A percentile compares a stretch with the other conserved stretches of the same genome.
Evolutionary conservation across 1,140 invertebrate genomes (phyloP).

Genomic region (Dendrolimus punctatus): DNA sequence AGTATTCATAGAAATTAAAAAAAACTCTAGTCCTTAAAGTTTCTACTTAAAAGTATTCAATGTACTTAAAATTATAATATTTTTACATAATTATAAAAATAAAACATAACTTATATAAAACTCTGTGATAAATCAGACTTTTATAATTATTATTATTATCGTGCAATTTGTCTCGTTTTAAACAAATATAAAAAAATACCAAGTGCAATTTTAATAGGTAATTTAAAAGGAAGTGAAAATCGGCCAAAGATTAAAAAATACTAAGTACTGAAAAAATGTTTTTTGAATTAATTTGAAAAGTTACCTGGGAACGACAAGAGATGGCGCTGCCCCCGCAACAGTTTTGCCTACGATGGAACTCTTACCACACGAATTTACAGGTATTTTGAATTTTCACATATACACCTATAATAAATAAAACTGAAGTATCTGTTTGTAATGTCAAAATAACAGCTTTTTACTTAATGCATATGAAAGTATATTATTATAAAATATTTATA

Average conservation of each 20-base stretch:
- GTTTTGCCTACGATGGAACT: slow-evolving; percentile 92
- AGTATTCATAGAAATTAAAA: too few relatives aligned
- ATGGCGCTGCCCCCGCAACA: slow-evolving; percentile 76
- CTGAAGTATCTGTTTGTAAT: background rate
- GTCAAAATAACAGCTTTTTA: too few relatives aligned
- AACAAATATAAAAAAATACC: slow-evolving; percentile 9
- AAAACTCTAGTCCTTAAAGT: slow-evolving; percentile 22
- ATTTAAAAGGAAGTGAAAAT: slow-evolving; percentile 20
- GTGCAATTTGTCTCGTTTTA: slow-evolving; percentile 38
- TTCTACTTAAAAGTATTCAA: slow-evolving; percentile 52
- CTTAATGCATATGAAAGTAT: too few relatives aligned
- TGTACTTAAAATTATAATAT: slow-evolving; percentile 34
- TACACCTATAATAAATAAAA: background rate
- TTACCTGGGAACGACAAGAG: slow-evolving; percentile 15
- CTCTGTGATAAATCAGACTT: background rate
- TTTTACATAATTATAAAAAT: slow-evolving; percentile 19
- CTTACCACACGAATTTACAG: slow-evolving; percentile 88
- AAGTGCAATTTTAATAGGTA: slow-evolving; percentile 20
- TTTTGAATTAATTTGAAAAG: slow-evolving; percentile 6
- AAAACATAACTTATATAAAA: slow-evolving; percentile 46
- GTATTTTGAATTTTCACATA: slow-evolving; percentile 27
- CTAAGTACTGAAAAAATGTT: slow-evolving; percentile 13
- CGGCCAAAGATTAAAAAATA: slow-evolving; percentile 48
- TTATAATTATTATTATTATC: slow-evolving; percentile 6
- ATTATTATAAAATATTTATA: too few relatives aligned